Base-by-base conservation (phyloP, 2,888 invertebrate species). In the Pandemis heparana region DNA sequence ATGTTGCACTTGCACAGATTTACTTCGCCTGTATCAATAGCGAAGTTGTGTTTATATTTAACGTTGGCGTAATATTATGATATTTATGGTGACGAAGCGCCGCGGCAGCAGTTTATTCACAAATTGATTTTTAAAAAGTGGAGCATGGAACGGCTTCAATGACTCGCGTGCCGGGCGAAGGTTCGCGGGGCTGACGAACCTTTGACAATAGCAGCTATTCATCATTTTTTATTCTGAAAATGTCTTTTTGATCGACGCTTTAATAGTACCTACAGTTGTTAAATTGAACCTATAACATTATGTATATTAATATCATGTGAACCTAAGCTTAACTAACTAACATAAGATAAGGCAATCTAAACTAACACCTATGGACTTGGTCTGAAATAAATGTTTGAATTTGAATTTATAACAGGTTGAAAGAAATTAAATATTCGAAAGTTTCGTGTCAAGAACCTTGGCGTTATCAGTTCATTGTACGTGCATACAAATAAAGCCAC, bases 121-220 rank as follows among this genome's bases (percentile, higher is more conserved):
- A 38, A 46, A 38, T 68, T 46, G 46, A 68, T 46, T 60, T 46
- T 32, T 14, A 32, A n/a, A 59, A 68, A 61, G 48, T 69, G 51
- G 61, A 51, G 9, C 69, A 23, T 60, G 60, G 56, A 56, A 23
- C 56, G 23, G 16, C 23, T 38, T 14, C 48, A 18, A 46, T 32
- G 59, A n/a, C 16, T 41, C 43, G 7, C 14, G 39, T 10, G 51
- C 56, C 16, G 18, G 53, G 16, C 38, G 32, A 41, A 41, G 39
- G 70, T 12, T 70, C 23, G 23, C 56, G 23, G 56, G 56, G 56
- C 23, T 56, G 63, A 70, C 56, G 70, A 56, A 53, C 70, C 51
- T 46, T 70, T 14, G 16, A 46, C 59, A 46, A 56, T 18, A 18
- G n/a, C 56, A 32, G 53, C 53, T 63, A 5, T 64, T 70, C 69